Conservation (phyloP, 2,113 vertebrate species). For the Geococcyx californianus region DNA sequence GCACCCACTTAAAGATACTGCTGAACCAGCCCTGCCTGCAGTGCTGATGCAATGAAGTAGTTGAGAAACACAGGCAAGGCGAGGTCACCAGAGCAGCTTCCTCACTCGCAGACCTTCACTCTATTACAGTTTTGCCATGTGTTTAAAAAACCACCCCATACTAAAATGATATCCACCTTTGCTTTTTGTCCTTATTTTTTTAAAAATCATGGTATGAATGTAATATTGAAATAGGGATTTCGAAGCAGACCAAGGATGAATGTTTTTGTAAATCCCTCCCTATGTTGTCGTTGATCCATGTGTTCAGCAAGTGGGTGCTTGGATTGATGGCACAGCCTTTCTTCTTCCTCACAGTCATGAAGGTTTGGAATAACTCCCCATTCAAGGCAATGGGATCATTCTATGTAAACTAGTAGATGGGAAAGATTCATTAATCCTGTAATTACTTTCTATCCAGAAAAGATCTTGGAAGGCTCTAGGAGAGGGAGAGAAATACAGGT, state of each 20-base stretch:
- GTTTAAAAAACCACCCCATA: background rate
- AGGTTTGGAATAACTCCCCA: background rate
- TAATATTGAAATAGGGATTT: background rate
- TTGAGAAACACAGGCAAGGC: background rate
- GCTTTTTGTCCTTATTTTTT: background rate
- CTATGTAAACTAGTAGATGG: background rate
- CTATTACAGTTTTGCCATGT: background rate
- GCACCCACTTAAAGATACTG: constrained; percentile 14
- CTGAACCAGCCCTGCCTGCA: background rate
- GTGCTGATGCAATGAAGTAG: background rate
- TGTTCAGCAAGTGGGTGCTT: background rate
- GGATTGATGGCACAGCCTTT: background rate
- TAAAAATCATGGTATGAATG: background rate
- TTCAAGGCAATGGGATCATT: background rate
- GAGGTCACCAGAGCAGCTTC: constrained; percentile 19
- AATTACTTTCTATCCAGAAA: background rate
- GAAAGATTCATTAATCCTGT: background rate
- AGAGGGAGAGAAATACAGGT: background rate
- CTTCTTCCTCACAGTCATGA: background rate
- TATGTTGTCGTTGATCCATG: background rate
- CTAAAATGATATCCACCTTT: background rate
- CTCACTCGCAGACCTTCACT: background rate
- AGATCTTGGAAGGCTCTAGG: background rate
- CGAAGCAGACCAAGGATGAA: background rate
- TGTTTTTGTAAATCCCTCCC: background rate